Conservation (phyloP, 2,888 invertebrate genomes). For the Drosophila tanythrix region DNA sequence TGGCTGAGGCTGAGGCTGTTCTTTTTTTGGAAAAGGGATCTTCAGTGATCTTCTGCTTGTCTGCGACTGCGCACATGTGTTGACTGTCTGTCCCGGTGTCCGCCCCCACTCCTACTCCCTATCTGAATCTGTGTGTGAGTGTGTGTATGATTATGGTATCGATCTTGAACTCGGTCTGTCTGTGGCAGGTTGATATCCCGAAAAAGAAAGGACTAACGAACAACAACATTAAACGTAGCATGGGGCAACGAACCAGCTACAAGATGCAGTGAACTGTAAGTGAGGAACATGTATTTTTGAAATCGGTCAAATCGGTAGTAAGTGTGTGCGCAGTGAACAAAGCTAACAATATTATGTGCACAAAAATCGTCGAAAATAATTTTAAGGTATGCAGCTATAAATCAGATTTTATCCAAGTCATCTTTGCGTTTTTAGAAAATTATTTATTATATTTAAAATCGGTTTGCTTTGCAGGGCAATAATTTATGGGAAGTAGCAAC, state of each 20-base stretch:
- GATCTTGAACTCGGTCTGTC: slow-evolving; percentile 65
- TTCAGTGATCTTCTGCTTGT: slow-evolving; percentile 53
- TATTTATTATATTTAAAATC: neutral
- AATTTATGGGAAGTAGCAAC: neutral
- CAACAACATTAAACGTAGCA: slow-evolving; percentile 61
- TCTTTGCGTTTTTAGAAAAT: neutral
- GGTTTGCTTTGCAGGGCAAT: neutral
- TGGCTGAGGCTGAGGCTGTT: slow-evolving; percentile 43
- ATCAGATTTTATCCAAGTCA: neutral
- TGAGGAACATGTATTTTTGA: slow-evolving; percentile 28
- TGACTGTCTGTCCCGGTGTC: slow-evolving; percentile 43
- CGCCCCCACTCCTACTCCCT: slow-evolving; percentile 8
- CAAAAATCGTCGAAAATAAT: neutral
- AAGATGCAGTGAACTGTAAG: slow-evolving; percentile 65
- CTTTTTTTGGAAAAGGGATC: slow-evolving; percentile 64
- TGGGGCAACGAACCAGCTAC: slow-evolving; percentile 75
- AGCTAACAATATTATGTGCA: neutral
- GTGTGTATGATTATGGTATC: slow-evolving; percentile 60
- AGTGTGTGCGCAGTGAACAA: neutral
- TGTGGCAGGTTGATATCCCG: slow-evolving; percentile 70
- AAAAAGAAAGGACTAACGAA: slow-evolving; percentile 48
- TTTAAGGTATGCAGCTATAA: neutral
- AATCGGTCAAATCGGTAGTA: slow-evolving; percentile 31
- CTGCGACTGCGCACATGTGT: slow-evolving; percentile 69
- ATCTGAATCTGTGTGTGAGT: slow-evolving; percentile 13